phyloP scores from a whole-genome alignment of 2,797 vertebrate genomes.

The Arnoldichthys spilopterus region DNA sequence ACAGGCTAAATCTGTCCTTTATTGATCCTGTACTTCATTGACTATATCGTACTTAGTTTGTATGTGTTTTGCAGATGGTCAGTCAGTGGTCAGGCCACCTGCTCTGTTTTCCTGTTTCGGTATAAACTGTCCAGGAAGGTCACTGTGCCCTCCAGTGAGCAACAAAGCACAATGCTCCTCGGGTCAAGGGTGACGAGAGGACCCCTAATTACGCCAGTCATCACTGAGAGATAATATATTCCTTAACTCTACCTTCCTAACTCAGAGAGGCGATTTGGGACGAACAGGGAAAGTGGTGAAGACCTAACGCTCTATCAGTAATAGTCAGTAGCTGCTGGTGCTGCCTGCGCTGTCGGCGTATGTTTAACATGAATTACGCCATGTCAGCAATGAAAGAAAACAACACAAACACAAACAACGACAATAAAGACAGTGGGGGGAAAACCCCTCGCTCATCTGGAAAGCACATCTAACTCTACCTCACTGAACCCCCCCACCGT shows the following conservation, averaged over 20 bases:
- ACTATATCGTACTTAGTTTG: not conserved
- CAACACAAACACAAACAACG: slow-evolving; percentile 34
- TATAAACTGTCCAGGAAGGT: slow-evolving; percentile 58
- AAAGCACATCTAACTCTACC: slow-evolving; percentile 67
- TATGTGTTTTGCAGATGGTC: slow-evolving; percentile 74
- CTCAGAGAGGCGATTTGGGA: not conserved
- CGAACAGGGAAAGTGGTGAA: not conserved
- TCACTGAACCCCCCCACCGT: slow-evolving; percentile 43
- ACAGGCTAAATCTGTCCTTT: not conserved
- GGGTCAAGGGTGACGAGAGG: slow-evolving; percentile 63
- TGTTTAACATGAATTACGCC: slow-evolving; percentile 9
- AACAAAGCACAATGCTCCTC: slow-evolving; percentile 63
- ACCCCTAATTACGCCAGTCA: slow-evolving; percentile 5
- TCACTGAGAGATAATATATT: slow-evolving; percentile 9
- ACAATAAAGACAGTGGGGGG: slow-evolving; percentile 30
- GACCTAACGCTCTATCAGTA: not conserved
- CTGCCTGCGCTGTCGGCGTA: not conserved
- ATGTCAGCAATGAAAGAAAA: slow-evolving; percentile 1
- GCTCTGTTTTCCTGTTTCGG: slow-evolving; percentile 62
- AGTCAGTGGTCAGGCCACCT: slow-evolving; percentile 66
- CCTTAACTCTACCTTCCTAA: too few species aligned
- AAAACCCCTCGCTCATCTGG: slow-evolving; percentile 69
- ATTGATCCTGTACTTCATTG: slow-evolving; percentile 15
- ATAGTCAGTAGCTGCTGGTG: not conserved
- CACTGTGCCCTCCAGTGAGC: slow-evolving; percentile 52